These are phyloP conservation scores for Hermaeophaga mercurialis DNA, from an alignment of 2,888 invertebrate genomes.

Conservation along the genomic window DNA sequence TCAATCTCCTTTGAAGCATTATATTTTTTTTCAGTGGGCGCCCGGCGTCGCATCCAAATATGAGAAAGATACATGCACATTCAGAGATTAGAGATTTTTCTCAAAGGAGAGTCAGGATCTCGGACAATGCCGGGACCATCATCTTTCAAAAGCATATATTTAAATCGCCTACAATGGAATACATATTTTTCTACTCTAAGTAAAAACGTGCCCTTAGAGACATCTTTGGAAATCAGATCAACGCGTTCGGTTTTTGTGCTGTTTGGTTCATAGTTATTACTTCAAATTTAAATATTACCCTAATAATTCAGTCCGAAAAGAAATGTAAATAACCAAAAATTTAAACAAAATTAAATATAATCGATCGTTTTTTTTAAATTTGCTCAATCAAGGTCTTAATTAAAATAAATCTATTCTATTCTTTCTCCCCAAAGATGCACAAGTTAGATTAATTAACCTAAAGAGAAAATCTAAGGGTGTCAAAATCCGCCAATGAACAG, in stretches of 20 bases:
- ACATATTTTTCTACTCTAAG: conserved; percentile 53
- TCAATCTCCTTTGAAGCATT: conserved; percentile 21
- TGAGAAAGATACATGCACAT: conserved; percentile 12
- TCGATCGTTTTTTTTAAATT: no score
- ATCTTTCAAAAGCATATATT: conserved; percentile 46
- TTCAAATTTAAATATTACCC: no score
- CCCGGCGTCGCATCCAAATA: background rate
- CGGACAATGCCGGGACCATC: conserved; percentile 26
- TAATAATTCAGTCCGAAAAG: no score
- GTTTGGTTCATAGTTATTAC: background rate
- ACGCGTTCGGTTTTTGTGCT: background rate
- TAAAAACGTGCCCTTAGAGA: conserved; percentile 35
- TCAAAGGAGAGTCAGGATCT: conserved; percentile 14
- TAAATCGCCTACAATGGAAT: conserved; percentile 52
- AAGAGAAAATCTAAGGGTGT: no score
- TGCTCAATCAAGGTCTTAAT: no score
- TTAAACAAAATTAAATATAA: no score
- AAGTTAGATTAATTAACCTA: no score
- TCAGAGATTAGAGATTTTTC: conserved; percentile 24
- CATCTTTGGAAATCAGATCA: conserved; percentile 32
- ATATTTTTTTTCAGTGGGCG: conserved; percentile 18
- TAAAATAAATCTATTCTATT: no score
- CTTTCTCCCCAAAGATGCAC: no score
- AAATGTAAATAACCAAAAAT: no score
- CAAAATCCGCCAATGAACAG: no score